phyloP scores from a whole-genome alignment of 2,888 invertebrate genomes.

The Sicus ferrugineus region DNA sequence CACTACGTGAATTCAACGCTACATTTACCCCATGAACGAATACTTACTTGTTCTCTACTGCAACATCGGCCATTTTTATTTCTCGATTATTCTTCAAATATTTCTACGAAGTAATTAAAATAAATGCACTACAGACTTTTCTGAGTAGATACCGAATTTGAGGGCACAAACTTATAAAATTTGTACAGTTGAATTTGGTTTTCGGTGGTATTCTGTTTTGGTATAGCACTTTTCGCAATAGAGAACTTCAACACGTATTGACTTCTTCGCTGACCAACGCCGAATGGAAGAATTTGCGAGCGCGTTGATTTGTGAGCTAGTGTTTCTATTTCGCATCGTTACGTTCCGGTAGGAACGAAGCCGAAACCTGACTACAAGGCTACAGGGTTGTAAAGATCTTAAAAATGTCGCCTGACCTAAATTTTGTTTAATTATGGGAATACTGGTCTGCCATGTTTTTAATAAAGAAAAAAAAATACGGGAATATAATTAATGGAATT shows the following conservation, averaged over 20 bases:
- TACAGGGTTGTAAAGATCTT: not conserved
- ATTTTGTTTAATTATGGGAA: too few species aligned
- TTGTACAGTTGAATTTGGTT: conserved; percentile 19
- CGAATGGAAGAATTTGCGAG: conserved; percentile 59
- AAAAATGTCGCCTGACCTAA: not conserved
- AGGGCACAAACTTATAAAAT: not conserved
- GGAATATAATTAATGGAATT: too few species aligned
- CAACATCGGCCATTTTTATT: conserved; percentile 64
- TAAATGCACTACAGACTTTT: not conserved
- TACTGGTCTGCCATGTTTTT: too few species aligned
- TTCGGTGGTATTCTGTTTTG: not conserved
- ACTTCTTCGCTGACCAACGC: conserved; percentile 60
- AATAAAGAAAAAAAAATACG: too few species aligned
- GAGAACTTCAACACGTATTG: conserved; percentile 47
- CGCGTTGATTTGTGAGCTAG: conserved; percentile 37
- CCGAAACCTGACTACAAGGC: not conserved
- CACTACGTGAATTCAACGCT: not conserved
- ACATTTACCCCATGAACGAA: conserved; percentile 37
- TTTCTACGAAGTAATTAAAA: too few species aligned
- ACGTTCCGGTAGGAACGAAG: conserved; percentile 9
- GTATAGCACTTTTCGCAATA: conserved; percentile 41
- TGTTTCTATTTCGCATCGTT: conserved; percentile 8
- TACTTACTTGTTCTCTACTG: conserved; percentile 65
- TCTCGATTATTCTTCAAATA: not conserved
- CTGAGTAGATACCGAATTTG: not conserved